Conservation (phyloP, 2,113 vertebrate genomes). For the Pelecanoides urinatrix region DNA sequence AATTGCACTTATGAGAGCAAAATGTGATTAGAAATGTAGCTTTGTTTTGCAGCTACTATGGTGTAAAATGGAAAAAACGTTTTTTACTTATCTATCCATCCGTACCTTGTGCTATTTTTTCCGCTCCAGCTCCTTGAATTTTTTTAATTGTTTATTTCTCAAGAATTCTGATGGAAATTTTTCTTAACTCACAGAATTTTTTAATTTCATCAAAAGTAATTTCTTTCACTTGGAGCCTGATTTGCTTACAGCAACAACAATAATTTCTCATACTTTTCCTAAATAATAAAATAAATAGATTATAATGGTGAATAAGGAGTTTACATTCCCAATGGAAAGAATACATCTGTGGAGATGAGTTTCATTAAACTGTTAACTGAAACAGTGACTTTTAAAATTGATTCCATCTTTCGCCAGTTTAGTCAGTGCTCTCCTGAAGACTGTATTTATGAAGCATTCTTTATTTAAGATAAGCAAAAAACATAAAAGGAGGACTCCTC, state of each 20-base stretch:
- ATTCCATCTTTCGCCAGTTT: conserved; percentile 40
- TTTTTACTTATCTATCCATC: not conserved
- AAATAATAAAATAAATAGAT: conserved; percentile 38
- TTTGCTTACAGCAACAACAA: conserved; percentile 10
- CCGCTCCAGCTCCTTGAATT: not conserved
- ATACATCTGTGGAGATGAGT: conserved; percentile 65
- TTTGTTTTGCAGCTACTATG: not conserved
- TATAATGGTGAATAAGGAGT: conserved; percentile 19
- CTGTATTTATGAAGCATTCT: not conserved
- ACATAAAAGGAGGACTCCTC: conserved; percentile 5
- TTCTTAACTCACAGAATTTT: not conserved
- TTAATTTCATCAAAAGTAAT: not conserved
- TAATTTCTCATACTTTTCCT: conserved; percentile 9
- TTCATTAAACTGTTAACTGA: conserved; percentile 49
- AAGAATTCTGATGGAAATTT: not conserved
- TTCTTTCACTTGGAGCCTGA: not conserved
- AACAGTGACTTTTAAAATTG: conserved; percentile 56
- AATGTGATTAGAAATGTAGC: not conserved
- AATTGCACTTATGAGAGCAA: not conserved
- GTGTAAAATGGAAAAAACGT: not conserved
- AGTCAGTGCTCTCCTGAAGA: not conserved
- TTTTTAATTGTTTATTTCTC: not conserved
- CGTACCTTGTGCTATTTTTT: not conserved
- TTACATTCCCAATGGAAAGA: conserved; percentile 63
- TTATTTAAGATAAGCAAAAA: conserved; percentile 42